A percentile compares a stretch with the other conserved stretches of the same genome.
Conservation (phyloP, 35 echinoderm and acorn worm genomes). For the Lytechinus variegatus region DNA sequence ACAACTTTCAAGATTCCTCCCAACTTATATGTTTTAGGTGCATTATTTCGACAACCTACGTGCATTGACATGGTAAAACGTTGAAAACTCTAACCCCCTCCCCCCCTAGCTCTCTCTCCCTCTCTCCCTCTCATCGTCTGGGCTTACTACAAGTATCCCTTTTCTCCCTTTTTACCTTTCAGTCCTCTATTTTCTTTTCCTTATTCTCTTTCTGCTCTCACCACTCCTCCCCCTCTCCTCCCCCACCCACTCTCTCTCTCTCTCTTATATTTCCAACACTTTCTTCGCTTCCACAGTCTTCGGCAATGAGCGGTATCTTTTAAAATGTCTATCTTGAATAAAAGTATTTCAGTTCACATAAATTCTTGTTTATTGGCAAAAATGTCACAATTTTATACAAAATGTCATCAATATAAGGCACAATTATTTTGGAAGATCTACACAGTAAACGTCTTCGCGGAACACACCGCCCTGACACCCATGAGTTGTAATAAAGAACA, state of each 20-base stretch:
- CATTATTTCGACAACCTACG: too few relatives aligned
- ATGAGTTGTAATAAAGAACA: conserved; percentile 14
- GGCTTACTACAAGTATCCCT: neutral
- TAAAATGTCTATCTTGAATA: neutral
- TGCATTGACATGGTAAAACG: too few relatives aligned
- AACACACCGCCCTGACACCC: neutral
- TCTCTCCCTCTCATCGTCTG: neutral
- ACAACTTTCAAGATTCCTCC: too few relatives aligned
- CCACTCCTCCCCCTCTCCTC: neutral
- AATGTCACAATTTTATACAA: conserved; percentile 15
- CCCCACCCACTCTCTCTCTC: neutral
- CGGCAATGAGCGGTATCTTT: neutral
- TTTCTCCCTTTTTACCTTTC: neutral
- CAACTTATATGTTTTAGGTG: too few relatives aligned
- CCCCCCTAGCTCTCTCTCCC: neutral
- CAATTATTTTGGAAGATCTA: neutral
- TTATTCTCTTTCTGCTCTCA: neutral
- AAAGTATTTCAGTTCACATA: neutral
- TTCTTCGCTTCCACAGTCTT: too few relatives aligned
- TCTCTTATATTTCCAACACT: neutral
- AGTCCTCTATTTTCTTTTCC: neutral
- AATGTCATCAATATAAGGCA: conserved; percentile 19
- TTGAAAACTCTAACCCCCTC: neutral
- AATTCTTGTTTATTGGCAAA: neutral
- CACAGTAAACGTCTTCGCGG: neutral